Conservation (phyloP, 2,888 invertebrate genomes). For the Thelaira solivaga region DNA sequence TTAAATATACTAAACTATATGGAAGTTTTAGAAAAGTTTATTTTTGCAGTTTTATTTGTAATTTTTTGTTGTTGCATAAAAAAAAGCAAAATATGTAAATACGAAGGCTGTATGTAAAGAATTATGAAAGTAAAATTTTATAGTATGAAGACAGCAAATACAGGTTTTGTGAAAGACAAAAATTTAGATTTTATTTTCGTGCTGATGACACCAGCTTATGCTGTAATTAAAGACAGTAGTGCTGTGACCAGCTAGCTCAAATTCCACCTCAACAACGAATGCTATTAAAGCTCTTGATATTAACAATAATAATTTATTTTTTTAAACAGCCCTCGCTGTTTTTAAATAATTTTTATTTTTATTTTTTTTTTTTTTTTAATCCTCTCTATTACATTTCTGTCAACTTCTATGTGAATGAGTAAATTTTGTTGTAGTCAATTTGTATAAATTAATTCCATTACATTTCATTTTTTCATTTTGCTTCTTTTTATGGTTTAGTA, state of each 20-base stretch:
- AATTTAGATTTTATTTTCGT: too few relatives aligned
- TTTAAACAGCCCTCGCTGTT: too few relatives aligned
- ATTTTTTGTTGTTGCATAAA: neutral
- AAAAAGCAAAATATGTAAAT: neutral
- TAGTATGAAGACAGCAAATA: too few relatives aligned
- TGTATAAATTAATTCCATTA: slow-evolving; percentile 53
- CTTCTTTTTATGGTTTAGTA: neutral
- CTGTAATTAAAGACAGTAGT: too few relatives aligned
- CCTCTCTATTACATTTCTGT: slow-evolving; percentile 15
- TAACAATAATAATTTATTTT: too few relatives aligned
- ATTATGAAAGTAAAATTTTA: neutral
- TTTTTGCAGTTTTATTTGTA: neutral
- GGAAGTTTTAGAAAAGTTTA: slow-evolving; percentile 6
- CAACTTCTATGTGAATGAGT: slow-evolving; percentile 1
- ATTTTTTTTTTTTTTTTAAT: neutral
- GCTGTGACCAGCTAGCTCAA: too few relatives aligned
- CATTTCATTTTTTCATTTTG: slow-evolving; percentile 28
- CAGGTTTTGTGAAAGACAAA: too few relatives aligned
- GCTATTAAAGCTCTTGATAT: too few relatives aligned
- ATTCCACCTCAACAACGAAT: too few relatives aligned
- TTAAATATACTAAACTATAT: slow-evolving; percentile 8
- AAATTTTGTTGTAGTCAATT: slow-evolving; percentile 45
- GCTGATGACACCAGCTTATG: too few relatives aligned
- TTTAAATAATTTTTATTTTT: neutral
- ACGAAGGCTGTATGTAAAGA: too few relatives aligned